Conservation (phyloP, 1,140 invertebrate genomes). For the Bombus turneri region DNA sequence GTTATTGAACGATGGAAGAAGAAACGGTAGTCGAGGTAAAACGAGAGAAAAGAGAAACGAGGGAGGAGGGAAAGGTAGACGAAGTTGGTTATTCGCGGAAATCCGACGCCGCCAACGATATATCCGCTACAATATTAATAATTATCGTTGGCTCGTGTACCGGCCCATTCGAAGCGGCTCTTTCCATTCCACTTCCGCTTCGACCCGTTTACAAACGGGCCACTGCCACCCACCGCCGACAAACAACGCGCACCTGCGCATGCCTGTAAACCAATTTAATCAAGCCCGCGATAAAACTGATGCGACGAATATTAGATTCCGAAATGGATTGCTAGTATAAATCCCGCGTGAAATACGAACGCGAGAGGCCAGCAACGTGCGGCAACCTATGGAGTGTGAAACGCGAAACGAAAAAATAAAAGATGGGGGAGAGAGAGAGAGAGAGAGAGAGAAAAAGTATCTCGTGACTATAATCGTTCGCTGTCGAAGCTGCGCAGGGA, state of each 20-base stretch:
- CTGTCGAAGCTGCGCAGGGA: conserved; percentile 6
- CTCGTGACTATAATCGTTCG: conserved; percentile 14
- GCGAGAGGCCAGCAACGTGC: background rate
- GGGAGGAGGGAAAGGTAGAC: no score
- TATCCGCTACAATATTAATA: conserved; percentile 58
- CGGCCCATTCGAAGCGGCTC: background rate
- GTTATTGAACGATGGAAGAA: background rate
- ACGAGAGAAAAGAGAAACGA: background rate
- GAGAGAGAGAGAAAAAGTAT: background rate
- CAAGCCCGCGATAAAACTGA: conserved; percentile 65
- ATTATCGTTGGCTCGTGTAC: conserved; percentile 38
- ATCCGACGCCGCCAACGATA: background rate
- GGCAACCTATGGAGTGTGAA: conserved; percentile 15
- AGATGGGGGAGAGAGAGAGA: background rate
- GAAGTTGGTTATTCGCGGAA: conserved; percentile 26
- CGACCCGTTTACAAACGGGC: conserved; percentile 36
- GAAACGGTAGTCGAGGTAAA: background rate
- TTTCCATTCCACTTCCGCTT: conserved; percentile 21
- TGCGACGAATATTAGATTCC: conserved; percentile 53
- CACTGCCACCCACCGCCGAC: conserved; percentile 13
- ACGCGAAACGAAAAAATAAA: background rate
- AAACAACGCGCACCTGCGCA: conserved; percentile 33
- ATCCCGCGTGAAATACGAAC: conserved; percentile 56
- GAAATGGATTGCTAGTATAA: conserved; percentile 62
- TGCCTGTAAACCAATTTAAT: conserved; percentile 64